Evolutionary conservation across 2,888 invertebrate genomes (phyloP).

Genomic region (Onthophagus sagittarius): DNA sequence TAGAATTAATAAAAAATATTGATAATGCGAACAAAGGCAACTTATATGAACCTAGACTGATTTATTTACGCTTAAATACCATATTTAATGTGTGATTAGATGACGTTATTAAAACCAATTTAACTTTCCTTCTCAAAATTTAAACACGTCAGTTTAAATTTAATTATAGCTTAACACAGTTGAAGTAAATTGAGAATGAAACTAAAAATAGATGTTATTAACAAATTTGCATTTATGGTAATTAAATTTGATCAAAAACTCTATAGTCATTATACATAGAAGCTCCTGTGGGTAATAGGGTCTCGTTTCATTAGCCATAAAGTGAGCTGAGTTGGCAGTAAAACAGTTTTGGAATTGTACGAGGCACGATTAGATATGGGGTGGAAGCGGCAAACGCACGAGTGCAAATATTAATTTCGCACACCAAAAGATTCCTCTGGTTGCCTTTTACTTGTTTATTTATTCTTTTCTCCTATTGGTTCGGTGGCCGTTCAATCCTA

Average conservation of each 20-base stretch:
- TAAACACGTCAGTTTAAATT: too few species aligned
- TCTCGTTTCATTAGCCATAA: not conserved
- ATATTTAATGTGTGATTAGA: too few species aligned
- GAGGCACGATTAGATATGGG: not conserved
- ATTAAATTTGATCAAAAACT: not conserved
- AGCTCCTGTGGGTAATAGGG: not conserved
- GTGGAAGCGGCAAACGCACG: not conserved
- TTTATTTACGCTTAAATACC: too few species aligned
- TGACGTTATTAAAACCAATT: too few species aligned
- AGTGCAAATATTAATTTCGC: not conserved
- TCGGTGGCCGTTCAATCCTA: not conserved
- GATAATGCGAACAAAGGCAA: too few species aligned
- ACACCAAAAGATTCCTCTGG: not conserved
- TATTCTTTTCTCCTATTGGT: not conserved
- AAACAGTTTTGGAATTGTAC: not conserved
- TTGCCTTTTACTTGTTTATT: not conserved
- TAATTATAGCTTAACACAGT: too few species aligned
- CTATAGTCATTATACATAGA: not conserved
- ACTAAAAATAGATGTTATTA: too few species aligned
- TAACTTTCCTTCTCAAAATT: too few species aligned
- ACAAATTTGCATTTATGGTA: not conserved
- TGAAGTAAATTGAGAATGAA: too few species aligned
- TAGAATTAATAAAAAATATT: too few species aligned
- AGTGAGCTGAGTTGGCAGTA: not conserved
- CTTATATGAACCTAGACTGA: too few species aligned